A percentile compares a stretch with the other conserved stretches of the same genome.
Conservation (phyloP, 2,797 vertebrate genomes). For the Sebastes paucispinis region DNA sequence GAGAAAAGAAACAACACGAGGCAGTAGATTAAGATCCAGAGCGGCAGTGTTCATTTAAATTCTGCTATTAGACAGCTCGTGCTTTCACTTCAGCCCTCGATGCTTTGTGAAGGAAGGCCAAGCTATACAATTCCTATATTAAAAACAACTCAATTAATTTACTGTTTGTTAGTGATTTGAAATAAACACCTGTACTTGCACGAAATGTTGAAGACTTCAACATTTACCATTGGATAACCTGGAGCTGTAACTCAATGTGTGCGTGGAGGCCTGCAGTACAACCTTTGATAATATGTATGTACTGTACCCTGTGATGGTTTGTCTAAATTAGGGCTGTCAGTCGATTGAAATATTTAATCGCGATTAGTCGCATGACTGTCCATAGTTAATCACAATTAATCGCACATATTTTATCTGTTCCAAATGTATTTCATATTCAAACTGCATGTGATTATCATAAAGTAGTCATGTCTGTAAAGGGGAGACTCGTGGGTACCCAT, state of each 20-base stretch:
- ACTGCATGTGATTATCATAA: too few species aligned
- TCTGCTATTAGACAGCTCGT: background rate
- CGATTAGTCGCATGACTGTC: too few species aligned
- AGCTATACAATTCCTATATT: background rate
- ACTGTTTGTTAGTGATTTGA: background rate
- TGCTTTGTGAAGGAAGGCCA: background rate
- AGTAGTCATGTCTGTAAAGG: too few species aligned
- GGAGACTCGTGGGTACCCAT: too few species aligned
- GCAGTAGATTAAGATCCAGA: constrained; percentile 44
- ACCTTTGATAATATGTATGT: background rate
- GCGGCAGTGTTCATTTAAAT: constrained; percentile 41
- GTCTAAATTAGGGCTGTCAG: background rate
- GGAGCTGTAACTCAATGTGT: background rate
- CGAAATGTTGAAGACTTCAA: background rate
- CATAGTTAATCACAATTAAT: too few species aligned
- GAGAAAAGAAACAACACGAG: constrained; percentile 23
- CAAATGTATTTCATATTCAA: too few species aligned
- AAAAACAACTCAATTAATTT: background rate
- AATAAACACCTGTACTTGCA: constrained; percentile 2
- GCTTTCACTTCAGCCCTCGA: background rate
- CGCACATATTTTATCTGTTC: too few species aligned
- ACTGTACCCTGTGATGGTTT: background rate
- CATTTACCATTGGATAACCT: background rate
- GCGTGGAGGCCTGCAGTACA: background rate
- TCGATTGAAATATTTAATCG: too few species aligned